Conservation (phyloP, 2,113 vertebrate genomes). For the Bettongia penicillata region DNA sequence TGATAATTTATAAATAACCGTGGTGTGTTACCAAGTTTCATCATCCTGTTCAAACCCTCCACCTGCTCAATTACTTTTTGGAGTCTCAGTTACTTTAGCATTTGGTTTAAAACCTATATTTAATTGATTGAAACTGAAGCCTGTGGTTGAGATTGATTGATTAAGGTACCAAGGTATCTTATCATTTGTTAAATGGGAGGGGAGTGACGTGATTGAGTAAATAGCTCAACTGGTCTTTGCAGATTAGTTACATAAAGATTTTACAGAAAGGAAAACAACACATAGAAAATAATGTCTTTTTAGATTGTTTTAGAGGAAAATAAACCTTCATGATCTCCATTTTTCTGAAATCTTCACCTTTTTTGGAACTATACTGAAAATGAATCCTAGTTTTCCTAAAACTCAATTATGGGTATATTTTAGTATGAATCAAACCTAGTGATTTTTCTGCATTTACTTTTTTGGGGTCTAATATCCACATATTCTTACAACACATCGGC, state of each 20-base stretch:
- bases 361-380: background rate
- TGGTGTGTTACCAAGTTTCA: background rate
- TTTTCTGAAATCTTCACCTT: background rate
- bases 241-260: background rate
- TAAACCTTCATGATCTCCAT: background rate
- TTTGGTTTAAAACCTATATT: background rate
- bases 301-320: background rate
- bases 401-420: background rate
- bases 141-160: background rate
- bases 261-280: background rate
- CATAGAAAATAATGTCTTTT: background rate
- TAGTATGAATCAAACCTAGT: background rate
- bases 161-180: background rate
- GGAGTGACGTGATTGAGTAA: background rate
- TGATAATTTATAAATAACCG: background rate
- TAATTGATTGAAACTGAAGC: background rate
- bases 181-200: background rate
- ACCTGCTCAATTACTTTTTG: background rate
- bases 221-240: background rate
- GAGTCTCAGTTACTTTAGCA: background rate
- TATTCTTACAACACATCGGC: background rate
- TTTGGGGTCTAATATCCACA: background rate
- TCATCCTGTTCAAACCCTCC: background rate
- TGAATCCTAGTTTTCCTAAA: background rate
- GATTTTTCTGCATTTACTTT: background rate